A percentile compares a stretch with the other conserved stretches of the same genome.
These are phyloP conservation scores for Xylophagus ater DNA, from an alignment of 2,888 invertebrate species.

Conservation along the genomic window DNA sequence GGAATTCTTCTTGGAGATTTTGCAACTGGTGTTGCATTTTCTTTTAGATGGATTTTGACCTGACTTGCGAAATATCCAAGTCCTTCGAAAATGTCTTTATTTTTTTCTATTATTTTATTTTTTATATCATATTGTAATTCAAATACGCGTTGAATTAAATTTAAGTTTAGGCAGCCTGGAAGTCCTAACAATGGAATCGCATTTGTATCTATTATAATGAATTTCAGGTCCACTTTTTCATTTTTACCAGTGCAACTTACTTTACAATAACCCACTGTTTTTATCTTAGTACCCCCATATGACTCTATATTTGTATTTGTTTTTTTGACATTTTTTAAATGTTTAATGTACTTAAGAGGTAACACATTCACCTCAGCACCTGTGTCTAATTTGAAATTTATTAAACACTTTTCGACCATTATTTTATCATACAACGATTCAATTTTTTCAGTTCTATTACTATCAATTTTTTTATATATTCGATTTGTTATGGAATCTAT, in stretches of 20 bases:
- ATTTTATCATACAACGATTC: slow-evolving; percentile 3
- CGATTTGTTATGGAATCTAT: no score
- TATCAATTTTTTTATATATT: no score
- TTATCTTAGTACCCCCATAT: background rate
- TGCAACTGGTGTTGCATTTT: background rate
- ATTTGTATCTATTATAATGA: slow-evolving; percentile 1
- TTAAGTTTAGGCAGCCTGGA: no score
- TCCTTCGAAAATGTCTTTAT: no score
- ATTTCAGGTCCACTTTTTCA: background rate
- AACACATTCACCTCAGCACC: slow-evolving; percentile 8
- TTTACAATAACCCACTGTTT: background rate
- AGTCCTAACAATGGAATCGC: slow-evolving; percentile 1
- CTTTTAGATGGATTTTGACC: slow-evolving; percentile 4
- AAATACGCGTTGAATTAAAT: no score
- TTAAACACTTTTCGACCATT: background rate
- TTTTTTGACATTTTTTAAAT: background rate
- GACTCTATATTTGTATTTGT: background rate
- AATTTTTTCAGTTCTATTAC: no score
- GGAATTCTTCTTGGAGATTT: no score
- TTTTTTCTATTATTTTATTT: no score
- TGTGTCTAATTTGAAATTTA: slow-evolving; percentile 7
- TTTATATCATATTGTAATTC: no score
- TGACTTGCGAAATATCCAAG: no score
- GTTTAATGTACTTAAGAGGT: background rate
- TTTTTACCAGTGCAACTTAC: background rate